These are phyloP conservation scores for Tipula vernalis DNA, from an alignment of 2,888 invertebrate genomes.

Conservation along the genomic window DNA sequence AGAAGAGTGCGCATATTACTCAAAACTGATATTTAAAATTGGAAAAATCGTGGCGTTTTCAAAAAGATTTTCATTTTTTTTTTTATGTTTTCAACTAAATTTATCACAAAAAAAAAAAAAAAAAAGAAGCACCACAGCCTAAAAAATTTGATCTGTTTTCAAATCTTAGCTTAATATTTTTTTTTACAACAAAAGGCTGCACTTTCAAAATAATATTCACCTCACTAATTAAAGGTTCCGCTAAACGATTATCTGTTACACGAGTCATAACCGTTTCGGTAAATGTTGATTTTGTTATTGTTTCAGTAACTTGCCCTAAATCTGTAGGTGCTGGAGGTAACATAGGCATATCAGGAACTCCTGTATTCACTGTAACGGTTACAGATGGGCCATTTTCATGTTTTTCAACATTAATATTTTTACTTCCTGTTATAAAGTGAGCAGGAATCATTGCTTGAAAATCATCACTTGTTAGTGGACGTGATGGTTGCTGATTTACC, in stretches of 20 bases:
- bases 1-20: neutral
- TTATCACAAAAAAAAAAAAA: neutral
- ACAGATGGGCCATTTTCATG: slow-evolving; percentile 42
- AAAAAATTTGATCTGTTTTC: neutral
- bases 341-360: slow-evolving; percentile 51
- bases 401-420: slow-evolving; percentile 45
- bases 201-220: slow-evolving; percentile 40
- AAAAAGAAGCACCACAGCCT: neutral
- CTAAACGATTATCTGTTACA: slow-evolving; percentile 83
- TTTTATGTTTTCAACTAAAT: neutral
- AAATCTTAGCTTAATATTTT: neutral
- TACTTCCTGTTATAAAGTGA: slow-evolving; percentile 77
- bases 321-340: slow-evolving; percentile 73
- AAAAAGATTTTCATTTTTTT: neutral
- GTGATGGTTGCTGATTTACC: slow-evolving; percentile 36
- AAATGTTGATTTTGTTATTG: slow-evolving; percentile 90
- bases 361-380: slow-evolving; percentile 75
- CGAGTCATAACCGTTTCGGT: slow-evolving; percentile 91
- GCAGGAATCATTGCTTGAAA: slow-evolving; percentile 92
- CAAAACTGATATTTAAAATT: neutral
- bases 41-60: neutral
- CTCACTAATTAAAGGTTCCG: slow-evolving; percentile 78
- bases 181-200: neutral
- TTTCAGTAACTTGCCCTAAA: slow-evolving; percentile 82
- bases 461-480: slow-evolving; percentile 86